Conservation (phyloP, 2,113 vertebrate species). For the Tachycineta bicolor region DNA sequence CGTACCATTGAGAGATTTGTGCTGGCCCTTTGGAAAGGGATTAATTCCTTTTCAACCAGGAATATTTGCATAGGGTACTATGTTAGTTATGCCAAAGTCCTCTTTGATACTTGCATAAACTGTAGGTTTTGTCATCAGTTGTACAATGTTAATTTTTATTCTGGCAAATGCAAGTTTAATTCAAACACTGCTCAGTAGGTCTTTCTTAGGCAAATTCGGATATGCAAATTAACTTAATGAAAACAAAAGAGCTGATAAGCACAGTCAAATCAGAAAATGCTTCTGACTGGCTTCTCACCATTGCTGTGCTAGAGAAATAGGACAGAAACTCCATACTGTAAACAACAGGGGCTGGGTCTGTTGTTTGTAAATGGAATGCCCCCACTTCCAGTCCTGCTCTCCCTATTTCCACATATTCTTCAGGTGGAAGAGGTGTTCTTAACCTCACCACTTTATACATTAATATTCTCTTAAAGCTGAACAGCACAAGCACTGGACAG, state of each 20-base stretch:
- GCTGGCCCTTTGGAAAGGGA: neutral
- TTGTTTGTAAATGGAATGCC: neutral
- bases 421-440: neutral
- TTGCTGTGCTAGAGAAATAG: neutral
- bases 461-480: neutral
- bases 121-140: neutral
- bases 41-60: conserved; percentile 10
- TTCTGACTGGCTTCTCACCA: neutral
- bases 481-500: neutral
- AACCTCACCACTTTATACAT: neutral
- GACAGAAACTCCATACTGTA: neutral
- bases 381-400: neutral
- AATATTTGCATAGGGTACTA: conserved; percentile 4
- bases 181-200: neutral
- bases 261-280: neutral
- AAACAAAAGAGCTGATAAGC: neutral
- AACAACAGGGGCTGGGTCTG: neutral
- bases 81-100: neutral
- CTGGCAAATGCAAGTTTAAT: neutral
- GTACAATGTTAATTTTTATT: neutral
- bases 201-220: neutral
- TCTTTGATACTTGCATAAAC: neutral
- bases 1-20: neutral
- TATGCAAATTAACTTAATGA: neutral
- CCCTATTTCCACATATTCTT: neutral